phyloP scores from a whole-genome alignment of 2,797 vertebrate species.

The Karalla daura region DNA sequence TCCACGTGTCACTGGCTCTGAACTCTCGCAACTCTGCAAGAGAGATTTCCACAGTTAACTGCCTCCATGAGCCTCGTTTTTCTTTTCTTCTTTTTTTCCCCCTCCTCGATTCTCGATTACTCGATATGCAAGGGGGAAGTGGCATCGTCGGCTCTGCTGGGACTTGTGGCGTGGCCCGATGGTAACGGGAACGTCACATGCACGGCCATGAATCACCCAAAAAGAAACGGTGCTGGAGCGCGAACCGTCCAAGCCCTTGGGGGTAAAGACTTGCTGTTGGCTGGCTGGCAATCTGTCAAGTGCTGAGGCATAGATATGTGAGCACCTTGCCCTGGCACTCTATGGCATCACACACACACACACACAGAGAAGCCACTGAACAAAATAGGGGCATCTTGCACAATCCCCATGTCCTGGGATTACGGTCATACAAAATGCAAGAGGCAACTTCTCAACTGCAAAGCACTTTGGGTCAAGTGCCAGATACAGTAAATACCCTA shows the following conservation, averaged over 20 bases:
- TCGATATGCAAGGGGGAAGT: constrained; percentile 57
- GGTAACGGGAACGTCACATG: constrained; percentile 52
- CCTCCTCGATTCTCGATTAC: too few relatives aligned
- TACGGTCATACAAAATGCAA: constrained; percentile 30
- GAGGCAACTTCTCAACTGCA: too few relatives aligned
- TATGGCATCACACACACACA: constrained; percentile 30
- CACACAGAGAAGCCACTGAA: too few relatives aligned
- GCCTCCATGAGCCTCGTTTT: not conserved
- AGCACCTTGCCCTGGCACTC: constrained; percentile 48
- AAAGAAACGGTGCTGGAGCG: constrained; percentile 17
- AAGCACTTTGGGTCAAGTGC: too few relatives aligned
- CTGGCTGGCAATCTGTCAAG: constrained; percentile 52
- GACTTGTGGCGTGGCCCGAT: constrained; percentile 47
- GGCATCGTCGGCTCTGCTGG: constrained; percentile 22
- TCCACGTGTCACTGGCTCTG: constrained; percentile 44
- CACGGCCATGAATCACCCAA: constrained; percentile 51
- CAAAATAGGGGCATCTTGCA: constrained; percentile 31
- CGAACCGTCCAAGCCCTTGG: constrained; percentile 14
- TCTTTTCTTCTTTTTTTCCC: constrained; percentile 17
- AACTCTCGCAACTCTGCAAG: constrained; percentile 10
- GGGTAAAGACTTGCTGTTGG: constrained; percentile 15
- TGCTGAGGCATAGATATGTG: constrained; percentile 66
- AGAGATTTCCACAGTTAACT: constrained; percentile 9
- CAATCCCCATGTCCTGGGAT: constrained; percentile 8
- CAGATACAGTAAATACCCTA: too few relatives aligned